A percentile compares a stretch with the other conserved stretches of the same genome.
Conservation (phyloP, 92 coral and sea anemone genomes). For the Actinernus sp. region DNA sequence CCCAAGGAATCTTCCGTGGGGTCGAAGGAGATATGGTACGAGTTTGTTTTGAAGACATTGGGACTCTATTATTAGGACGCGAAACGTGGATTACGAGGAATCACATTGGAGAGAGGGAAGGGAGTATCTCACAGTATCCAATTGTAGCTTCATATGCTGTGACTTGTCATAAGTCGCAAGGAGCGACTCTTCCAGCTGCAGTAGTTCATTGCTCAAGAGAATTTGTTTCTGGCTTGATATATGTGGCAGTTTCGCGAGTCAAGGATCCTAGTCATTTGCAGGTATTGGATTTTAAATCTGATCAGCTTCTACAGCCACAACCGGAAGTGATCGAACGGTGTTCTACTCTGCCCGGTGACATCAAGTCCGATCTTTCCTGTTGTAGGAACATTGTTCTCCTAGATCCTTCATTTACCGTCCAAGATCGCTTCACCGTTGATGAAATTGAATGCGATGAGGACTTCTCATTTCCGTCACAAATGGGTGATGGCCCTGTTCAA, state of each 20-base stretch:
- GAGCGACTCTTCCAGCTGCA: slow-evolving; percentile 28
- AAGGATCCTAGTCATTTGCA: slow-evolving; percentile 8
- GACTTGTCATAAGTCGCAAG: slow-evolving; percentile 47
- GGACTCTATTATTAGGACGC: not conserved
- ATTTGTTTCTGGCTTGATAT: slow-evolving; percentile 31
- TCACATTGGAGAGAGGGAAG: slow-evolving; percentile 7
- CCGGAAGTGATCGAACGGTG: not conserved
- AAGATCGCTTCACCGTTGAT: no score
- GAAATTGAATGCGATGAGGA: no score
- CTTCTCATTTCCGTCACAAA: no score
- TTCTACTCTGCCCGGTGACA: not conserved
- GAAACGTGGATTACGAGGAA: slow-evolving; percentile 29
- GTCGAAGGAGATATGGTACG: no score
- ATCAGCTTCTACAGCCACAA: slow-evolving; percentile 16
- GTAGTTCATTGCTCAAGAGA: slow-evolving; percentile 28
- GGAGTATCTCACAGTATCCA: slow-evolving; percentile 46
- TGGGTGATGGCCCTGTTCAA: no score
- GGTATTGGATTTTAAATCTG: slow-evolving; percentile 12
- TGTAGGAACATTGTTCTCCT: not conserved
- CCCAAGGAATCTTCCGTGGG: slow-evolving; percentile 7
- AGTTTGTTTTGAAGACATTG: slow-evolving; percentile 20
- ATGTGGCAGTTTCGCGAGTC: slow-evolving; percentile 41
- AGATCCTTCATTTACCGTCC: not conserved
- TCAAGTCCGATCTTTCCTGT: no score
- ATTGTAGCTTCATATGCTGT: slow-evolving; percentile 31